Conservation (phyloP, 2,888 invertebrate species). For the Meliscaeva auricollis region DNA sequence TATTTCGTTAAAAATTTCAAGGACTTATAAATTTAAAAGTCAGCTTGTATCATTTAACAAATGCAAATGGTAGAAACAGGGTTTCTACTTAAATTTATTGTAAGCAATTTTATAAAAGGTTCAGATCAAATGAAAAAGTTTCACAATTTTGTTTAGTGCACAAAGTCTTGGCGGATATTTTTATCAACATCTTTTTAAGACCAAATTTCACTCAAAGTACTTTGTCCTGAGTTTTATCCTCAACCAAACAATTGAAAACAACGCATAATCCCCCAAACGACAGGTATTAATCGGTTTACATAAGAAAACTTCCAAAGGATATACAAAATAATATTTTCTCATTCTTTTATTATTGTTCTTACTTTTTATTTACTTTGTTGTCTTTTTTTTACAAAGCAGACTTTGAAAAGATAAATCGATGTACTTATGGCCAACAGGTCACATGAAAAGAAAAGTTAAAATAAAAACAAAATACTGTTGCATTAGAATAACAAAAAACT, state of each 20-base stretch:
- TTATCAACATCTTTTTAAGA: no score
- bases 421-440: constrained; percentile 12
- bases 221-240: neutral
- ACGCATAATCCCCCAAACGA: neutral
- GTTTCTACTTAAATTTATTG: no score
- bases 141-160: no score
- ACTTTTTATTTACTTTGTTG: neutral
- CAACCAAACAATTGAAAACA: constrained; percentile 18
- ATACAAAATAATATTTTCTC: neutral
- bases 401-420: constrained; percentile 19
- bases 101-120: no score
- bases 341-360: no score
- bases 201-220: neutral
- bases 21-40: no score
- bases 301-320: neutral
- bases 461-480: neutral
- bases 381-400: neutral
- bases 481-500: neutral
- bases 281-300: constrained; percentile 24
- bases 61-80: no score
- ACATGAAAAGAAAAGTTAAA: neutral
- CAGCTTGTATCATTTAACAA: no score
- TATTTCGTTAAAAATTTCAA: no score
- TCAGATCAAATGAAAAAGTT: no score
- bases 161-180: no score